Base-by-base conservation (phyloP, 2,888 invertebrate genomes). In the Drosophila barbarae region DNA sequence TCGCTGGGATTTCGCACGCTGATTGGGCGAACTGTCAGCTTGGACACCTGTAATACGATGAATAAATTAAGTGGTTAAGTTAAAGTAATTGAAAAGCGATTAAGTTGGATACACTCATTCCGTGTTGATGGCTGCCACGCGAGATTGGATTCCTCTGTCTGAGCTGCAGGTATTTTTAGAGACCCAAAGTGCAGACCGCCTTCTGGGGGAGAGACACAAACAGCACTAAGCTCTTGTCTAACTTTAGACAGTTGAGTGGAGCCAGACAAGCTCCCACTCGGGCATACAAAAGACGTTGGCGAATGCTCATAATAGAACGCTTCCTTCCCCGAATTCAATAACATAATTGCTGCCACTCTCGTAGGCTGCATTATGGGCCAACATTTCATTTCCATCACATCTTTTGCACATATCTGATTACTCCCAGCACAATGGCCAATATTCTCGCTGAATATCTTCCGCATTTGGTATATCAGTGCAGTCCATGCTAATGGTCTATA, bases 51-150 rank as follows among this genome's bases (percentile, higher is more conserved):
- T 79, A 68, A 72, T 76, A 58, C 83, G 74, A 74, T 82, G 83
- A 79, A 79, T 82, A 79, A 82, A 79, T 82, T 75, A 79, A 79
- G 76, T 82, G 72, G 65, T 74, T 76, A 65, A 65, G 70, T 54
- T 65, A 65, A 74, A 75, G 78, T 79, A 82, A 79, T 80, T 83
- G 83, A 79, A 79, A 79, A 76, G 74, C 77, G 83, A 79, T 80
- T 82, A 79, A 80, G 66, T 64, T 49, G 54, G 46, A 39, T 49
- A 52, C 32, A 34, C 63, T 52, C 15, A 32, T 34, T 57, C 44
- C n/a, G 59, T 39, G 46, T 47, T 46, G 59, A 35, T 32, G 44
- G 35, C n/a, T 13, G 42, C 18, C 32, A 15, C n/a, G 28, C 21
- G 26, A 28, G 36, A 63, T 63, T 52, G 63, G 63, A 63, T 63